phyloP scores from a whole-genome alignment of 2,888 invertebrate genomes.

The Cephus nigrinus region DNA sequence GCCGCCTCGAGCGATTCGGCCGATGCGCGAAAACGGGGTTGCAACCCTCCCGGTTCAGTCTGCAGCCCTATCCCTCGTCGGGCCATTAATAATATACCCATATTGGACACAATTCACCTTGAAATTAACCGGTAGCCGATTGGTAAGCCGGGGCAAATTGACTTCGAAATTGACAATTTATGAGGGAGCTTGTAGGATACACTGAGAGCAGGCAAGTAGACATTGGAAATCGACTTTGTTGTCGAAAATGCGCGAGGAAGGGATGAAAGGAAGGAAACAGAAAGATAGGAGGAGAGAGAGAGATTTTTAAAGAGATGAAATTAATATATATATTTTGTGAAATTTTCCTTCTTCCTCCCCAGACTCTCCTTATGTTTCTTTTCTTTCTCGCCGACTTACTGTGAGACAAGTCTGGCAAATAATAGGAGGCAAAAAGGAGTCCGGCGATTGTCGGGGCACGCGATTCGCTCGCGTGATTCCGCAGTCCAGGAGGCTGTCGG shows the following conservation, averaged over 20 bases:
- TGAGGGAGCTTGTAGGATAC: conserved; percentile 23
- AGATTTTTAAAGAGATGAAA: not conserved
- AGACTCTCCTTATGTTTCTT: too few relatives aligned
- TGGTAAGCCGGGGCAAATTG: conserved; percentile 66
- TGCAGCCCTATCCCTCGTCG: conserved; percentile 52
- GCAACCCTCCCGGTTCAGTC: conserved; percentile 56
- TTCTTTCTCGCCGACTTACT: too few relatives aligned
- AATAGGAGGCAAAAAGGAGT: not conserved
- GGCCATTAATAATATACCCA: conserved; percentile 67
- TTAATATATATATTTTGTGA: too few relatives aligned
- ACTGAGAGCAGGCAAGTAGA: too few relatives aligned
- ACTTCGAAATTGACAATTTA: conserved; percentile 67
- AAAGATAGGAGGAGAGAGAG: not conserved
- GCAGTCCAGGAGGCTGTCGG: too few relatives aligned
- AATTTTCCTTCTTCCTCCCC: too few relatives aligned
- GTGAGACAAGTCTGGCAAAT: too few relatives aligned
- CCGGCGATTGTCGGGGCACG: not conserved
- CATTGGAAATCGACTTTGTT: too few relatives aligned
- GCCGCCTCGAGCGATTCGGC: conserved; percentile 51
- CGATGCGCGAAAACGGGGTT: conserved; percentile 63
- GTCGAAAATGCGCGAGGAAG: not conserved
- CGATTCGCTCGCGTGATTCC: too few relatives aligned
- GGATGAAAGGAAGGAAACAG: not conserved
- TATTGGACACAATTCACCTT: conserved; percentile 68
- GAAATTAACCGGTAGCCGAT: conserved; percentile 67